Conservation (phyloP, 2,888 invertebrate genomes). For the Coelinius sp. region DNA sequence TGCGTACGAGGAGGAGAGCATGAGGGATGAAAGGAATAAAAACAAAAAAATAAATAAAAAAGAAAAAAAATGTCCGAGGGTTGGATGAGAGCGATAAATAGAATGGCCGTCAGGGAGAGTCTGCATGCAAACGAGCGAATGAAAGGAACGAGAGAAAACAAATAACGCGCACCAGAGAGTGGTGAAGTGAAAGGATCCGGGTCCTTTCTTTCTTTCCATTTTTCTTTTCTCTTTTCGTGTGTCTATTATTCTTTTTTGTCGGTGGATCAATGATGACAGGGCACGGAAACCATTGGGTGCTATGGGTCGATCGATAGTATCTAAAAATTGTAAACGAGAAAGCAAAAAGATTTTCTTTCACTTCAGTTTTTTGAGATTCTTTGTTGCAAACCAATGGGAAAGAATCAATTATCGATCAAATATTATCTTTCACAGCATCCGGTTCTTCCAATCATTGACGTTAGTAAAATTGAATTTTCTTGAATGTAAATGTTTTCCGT, state of each 20-base stretch:
- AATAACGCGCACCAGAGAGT: slow-evolving; percentile 10
- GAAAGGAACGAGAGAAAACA: slow-evolving; percentile 32
- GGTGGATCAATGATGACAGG: slow-evolving; percentile 7
- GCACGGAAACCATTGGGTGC: neutral
- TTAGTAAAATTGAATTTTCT: neutral
- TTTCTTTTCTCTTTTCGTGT: too few species aligned
- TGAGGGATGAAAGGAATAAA: slow-evolving; percentile 36
- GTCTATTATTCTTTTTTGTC: neutral
- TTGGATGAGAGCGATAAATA: slow-evolving; percentile 38
- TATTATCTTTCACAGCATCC: too few species aligned
- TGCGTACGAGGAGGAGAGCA: slow-evolving; percentile 26
- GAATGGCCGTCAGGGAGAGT: slow-evolving; percentile 39
- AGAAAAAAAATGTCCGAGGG: slow-evolving; percentile 34
- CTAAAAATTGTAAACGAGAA: neutral
- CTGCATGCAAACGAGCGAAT: slow-evolving; percentile 39
- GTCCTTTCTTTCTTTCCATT: slow-evolving; percentile 10
- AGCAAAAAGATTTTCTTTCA: neutral
- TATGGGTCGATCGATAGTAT: slow-evolving; percentile 1
- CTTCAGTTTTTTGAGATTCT: neutral
- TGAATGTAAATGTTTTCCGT: neutral
- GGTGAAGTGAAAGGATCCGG: slow-evolving; percentile 22
- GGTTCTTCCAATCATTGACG: too few species aligned
- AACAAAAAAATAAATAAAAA: slow-evolving; percentile 39
- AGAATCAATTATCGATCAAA: too few species aligned
- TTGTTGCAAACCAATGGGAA: neutral